These are phyloP conservation scores for Petrocephalus zakoni DNA, from an alignment of 2,113 vertebrate species.

Conservation along the genomic window DNA sequence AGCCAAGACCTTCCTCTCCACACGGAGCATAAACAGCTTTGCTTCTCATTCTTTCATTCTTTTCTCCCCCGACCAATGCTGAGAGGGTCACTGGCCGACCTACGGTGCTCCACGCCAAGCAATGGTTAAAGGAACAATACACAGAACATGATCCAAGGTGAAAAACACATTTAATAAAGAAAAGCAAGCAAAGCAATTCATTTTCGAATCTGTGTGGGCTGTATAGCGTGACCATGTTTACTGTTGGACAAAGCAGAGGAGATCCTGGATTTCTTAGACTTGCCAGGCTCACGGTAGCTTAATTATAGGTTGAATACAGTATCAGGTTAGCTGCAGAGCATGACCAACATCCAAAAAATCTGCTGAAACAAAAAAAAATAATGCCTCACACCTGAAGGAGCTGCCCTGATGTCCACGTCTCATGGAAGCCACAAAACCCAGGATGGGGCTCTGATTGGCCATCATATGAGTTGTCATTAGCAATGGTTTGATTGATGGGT, in stretches of 20 bases:
- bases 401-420: not conserved
- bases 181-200: not conserved
- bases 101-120: not conserved
- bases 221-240: not conserved
- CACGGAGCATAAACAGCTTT: not conserved
- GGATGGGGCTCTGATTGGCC: not conserved
- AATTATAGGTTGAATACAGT: not conserved
- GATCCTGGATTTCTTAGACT: not conserved
- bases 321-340: not conserved
- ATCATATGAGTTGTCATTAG: not conserved
- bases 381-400: not conserved
- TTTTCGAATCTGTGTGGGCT: not conserved
- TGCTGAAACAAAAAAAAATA: not conserved
- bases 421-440: not conserved
- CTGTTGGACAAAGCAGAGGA: not conserved
- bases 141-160: not conserved
- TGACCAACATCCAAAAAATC: not conserved
- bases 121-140: not conserved
- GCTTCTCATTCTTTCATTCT: not conserved
- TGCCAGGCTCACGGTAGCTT: not conserved
- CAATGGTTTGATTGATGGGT: not conserved
- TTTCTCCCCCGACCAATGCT: not conserved
- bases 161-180: not conserved
- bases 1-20: constrained; percentile 24
- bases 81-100: not conserved